Base-by-base conservation (phyloP, 2,113 vertebrate genomes). In the Hyaena hyaena region DNA sequence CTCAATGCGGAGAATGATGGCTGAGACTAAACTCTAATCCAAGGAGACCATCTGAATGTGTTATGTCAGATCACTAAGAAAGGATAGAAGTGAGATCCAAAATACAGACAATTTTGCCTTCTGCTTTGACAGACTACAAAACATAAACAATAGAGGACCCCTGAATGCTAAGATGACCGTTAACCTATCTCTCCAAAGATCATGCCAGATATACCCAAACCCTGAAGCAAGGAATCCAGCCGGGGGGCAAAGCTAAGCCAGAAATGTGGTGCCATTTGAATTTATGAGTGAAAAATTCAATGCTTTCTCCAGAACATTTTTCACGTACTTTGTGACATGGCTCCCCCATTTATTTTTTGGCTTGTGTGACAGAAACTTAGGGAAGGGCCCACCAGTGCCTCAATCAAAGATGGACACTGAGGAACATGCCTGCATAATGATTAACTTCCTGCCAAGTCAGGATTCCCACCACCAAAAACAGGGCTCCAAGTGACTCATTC, bases 401-500 rank as follows among this genome's bases (percentile, higher is more conserved):
- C 83, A 55, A 4, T 63, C 45, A 39, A 10, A 96, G 28, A 73
- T 9, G 45, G 65, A 69, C n/a, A 23, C 24, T 77, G 66, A 55
- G 76, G 58, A 97, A 96, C 48, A 9, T 66, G n/a, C 69, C 74
- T 88, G 26, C 43, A 26, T 14, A 39, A 33, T 71, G 79, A 93
- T n/a, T 84, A 88, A 81, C 26, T 94, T 95, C 93, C 90, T 95
- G 93, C 80, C 19, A 86, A 84, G 53, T 80, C 5, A 8, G 76
- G 55, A 83, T 92, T 48, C 43, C 48, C 31, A 83, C 69, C 53
- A n/a, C 69, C 0, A 1, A 76, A 96, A 97, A 53, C 16, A 55
- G 79, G 4, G 5, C 48, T 96, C 61, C n/a, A 81, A 53, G 65
- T 97, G 97, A 97, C 15, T 97, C 93, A 95, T 80, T 45, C 85